Evolutionary conservation across 2,888 invertebrate species (phyloP).

Genomic region (Mongoloraphidia duomilia): DNA sequence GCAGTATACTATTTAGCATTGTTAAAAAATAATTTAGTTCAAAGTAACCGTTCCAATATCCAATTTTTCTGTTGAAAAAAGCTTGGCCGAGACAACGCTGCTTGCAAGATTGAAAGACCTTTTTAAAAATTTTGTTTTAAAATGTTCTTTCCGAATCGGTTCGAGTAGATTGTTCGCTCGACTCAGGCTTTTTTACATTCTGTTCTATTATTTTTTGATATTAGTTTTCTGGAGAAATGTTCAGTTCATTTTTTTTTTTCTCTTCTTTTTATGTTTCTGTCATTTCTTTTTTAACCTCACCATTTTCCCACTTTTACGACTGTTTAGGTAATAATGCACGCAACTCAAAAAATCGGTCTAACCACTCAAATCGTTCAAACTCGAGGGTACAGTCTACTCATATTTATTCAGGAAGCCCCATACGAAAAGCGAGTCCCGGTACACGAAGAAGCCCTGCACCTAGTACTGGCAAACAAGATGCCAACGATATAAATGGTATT

Average conservation of each 20-base stretch:
- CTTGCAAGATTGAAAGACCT: too few relatives aligned
- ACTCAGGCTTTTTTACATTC: too few relatives aligned
- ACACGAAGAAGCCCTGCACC: not conserved
- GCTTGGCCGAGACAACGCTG: too few relatives aligned
- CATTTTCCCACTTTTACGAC: not conserved
- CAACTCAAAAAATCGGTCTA: constrained; percentile 1
- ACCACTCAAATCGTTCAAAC: constrained; percentile 2
- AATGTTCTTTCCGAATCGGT: too few relatives aligned
- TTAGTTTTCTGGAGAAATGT: not conserved
- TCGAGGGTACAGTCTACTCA: constrained; percentile 1
- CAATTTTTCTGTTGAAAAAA: too few relatives aligned
- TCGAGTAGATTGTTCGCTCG: too few relatives aligned
- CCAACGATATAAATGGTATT: constrained; percentile 2
- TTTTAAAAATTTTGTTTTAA: too few relatives aligned
- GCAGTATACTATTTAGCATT: too few relatives aligned
- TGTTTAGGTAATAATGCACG: constrained; percentile 4
- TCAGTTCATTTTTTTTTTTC: not conserved
- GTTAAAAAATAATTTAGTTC: too few relatives aligned
- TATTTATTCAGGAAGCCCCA: constrained; percentile 2
- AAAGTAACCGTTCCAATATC: too few relatives aligned
- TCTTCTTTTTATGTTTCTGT: not conserved
- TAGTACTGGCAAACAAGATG: constrained; percentile 21
- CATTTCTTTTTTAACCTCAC: not conserved
- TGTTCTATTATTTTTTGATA: too few relatives aligned
- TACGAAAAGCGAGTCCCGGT: constrained; percentile 1